Base-by-base conservation (phyloP, 2,888 invertebrate genomes). In the Glyphotaelius pellucidus region DNA sequence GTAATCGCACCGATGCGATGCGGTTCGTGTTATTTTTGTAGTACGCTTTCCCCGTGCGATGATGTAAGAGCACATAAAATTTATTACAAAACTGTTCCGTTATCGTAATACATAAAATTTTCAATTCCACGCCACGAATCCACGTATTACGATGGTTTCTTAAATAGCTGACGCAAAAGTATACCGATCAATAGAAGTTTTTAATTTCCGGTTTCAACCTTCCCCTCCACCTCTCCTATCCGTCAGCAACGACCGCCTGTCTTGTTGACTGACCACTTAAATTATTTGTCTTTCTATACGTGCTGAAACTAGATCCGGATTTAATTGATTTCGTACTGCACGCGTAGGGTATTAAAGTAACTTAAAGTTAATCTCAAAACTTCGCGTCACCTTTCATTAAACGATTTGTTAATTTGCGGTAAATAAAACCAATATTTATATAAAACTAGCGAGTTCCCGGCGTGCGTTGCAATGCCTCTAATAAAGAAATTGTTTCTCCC, bases 161-260 rank as follows among this genome's bases (percentile, higher is more conserved):
- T 42, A 35, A 47, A 86, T 42, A 47, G 86, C 19, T 86, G 14
- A 86, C n/a, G 47, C 42, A n/a, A 30, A 86, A 86, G 42, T 25
- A 42, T 47, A 47, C 38, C 86, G 86, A 86, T 86, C 42, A 42
- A 67, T 67, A 47, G n/a, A 15, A 86, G 42, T 86, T 86, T 42
- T 42, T 86, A 86, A 86, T 86, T 86, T 86, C 86, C 86, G 86
- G 86, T 83, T 83, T 83, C 35, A 35, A 38, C 35, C 83, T 15
- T 25, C 83, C 35, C 35, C 25, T 19, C 81, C 19, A 0, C n/a
- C 31, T 52, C 25, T 25, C 52, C 25, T 67, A 25, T 67, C n/a
- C n/a, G 67, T 67, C 67, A 67, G 7, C 67, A 25, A 7, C 67
- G n/a, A 19, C 67, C 67, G 25, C 67, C 67, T 67, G 67, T 67